Base-by-base conservation (phyloP, 2,888 invertebrate genomes). In the Callyntrura guangdongensis region DNA sequence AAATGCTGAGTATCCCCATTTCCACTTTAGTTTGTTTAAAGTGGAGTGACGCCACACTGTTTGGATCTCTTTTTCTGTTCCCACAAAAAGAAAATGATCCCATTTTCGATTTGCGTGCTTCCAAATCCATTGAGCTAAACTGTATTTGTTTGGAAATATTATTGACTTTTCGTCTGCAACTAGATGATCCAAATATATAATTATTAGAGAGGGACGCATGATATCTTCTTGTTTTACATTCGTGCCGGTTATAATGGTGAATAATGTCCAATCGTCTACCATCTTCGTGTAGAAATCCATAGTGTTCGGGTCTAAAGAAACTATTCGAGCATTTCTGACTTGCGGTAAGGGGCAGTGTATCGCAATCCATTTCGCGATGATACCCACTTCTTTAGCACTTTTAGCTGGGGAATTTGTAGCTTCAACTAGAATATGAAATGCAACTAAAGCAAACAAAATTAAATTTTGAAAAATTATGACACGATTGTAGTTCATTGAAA, bases 11-110 rank as follows among this genome's bases (percentile, higher is more conserved):
- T 45, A 49, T 59, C 81, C 87, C 87, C 87, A 87, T 17, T 87
- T 87, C 81, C 87, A 81, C 25, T 77, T 79, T 69, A 87, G 14
- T 25, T 67, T 67, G 20, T 67, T 87, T n/a, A 87, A 14, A 12
- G 9, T 27, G 0, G 49, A 6, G 20, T 87, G 25, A 36, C 27
- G 14, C 87, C 87, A 87, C 17, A 36, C 9, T 3, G 2, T 36
- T 9, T 27, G 1, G 0, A 87, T 27, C 12, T 53, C 45, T 0
- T 11, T n/a, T 12, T 25, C 5, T 9, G 14, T 81, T 69, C 53
- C 79, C 20, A 87, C 53, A 45, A 87, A 87, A 5, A 87, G 14
- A 14, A 81, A 81, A 14, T 87, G 87, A 11, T 87, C 87, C 14
- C 53, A n/a, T 17, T 61, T 79, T 14, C 25, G 49, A 17, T 27